A percentile compares a stretch with the other conserved stretches of the same genome.
Conservation (phyloP, 2,888 invertebrate genomes). For the Drosophila pseudotakahashii region DNA sequence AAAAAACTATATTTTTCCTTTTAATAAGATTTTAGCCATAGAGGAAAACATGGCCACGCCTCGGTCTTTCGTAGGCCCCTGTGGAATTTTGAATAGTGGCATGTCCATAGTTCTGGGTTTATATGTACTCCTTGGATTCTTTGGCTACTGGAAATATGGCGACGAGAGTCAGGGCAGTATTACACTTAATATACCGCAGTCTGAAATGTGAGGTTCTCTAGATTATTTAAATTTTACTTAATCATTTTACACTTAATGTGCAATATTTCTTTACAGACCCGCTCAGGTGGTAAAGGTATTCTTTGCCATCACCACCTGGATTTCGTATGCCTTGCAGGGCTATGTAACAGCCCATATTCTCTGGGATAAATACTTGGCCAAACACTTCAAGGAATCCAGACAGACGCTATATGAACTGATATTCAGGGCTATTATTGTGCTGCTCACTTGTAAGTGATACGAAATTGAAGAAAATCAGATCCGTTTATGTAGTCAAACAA, state of each 20-base stretch:
- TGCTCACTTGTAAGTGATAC: constrained; percentile 87
- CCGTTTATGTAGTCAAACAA: no score
- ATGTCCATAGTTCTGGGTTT: constrained; percentile 94
- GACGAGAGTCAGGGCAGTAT: constrained; percentile 90
- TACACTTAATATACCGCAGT: constrained; percentile 92
- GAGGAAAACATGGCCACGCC: constrained; percentile 98
- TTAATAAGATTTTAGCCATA: constrained; percentile 93
- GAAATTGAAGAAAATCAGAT: not conserved
- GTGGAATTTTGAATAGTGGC: constrained; percentile 95
- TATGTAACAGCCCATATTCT: constrained; percentile 98
- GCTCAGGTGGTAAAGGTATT: constrained; percentile 93
- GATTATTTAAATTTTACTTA: no score
- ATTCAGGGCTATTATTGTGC: constrained; percentile 89
- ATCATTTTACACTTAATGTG: not conserved
- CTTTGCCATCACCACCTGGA: constrained; percentile 94
- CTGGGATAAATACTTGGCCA: constrained; percentile 88
- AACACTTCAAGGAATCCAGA: constrained; percentile 88
- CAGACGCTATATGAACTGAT: constrained; percentile 89
- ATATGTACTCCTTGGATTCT: constrained; percentile 95
- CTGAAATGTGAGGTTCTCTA: constrained; percentile 87
- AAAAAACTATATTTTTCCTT: no score
- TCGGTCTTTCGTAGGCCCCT: constrained; percentile 93
- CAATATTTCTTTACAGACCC: constrained; percentile 83
- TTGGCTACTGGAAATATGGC: constrained; percentile 97
- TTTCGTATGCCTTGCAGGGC: constrained; percentile 98